Evolutionary conservation across 2,888 invertebrate genomes (phyloP), one percentile per base, ranked within the genome.

Genomic region (Nephrotoma appendiculata): DNA sequence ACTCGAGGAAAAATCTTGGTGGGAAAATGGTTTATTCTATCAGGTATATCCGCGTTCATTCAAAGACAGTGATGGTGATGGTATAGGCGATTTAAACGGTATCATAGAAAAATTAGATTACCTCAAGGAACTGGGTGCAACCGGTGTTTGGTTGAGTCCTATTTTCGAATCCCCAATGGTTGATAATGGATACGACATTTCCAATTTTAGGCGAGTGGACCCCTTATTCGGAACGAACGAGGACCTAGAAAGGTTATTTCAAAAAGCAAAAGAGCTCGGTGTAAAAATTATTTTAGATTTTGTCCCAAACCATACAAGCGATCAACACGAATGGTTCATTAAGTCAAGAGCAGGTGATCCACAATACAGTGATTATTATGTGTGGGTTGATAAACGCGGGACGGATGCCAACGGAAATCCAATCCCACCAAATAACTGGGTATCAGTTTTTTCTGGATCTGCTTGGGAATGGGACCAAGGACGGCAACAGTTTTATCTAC

Each of bases 161-260:
- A 94, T 97, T 86, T 91, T 90, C 83, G 87, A 90, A 88, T 91
- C 91, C 2, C 96, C 96, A 0, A 94, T 95, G 94, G 92, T 93
- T 0, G 96, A 97, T 90, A 95, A 94, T 88, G 97, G 97, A 0
- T 96, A 96, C 89, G 97, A 97, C 89, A 93, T 96, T 86, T 92
- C 95, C 0, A 94, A 96, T 90, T 96, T 94, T 89, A 94, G 92
- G 41, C 92, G 91, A 0, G 93, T 96, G 42, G 95, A 96, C 83
- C 93, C 93, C 0, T 93, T 94, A 85, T 96, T 95, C 89, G 96
- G 96, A 0, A 94, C 92, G 0, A 92, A 95, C 92, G 92, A 92
- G 0, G 96, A 96, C 89, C 95, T 96, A 88, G 94, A 95, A 85
- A 91, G 92, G 3, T 90, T 95, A 41, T 90, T 95, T 5, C 91